Percentiles rank a stretch among this genome's conserved stretches.
Evolutionary conservation across 2,888 invertebrate genomes (phyloP).

Genomic region (Hirtodrosophila duncani): DNA sequence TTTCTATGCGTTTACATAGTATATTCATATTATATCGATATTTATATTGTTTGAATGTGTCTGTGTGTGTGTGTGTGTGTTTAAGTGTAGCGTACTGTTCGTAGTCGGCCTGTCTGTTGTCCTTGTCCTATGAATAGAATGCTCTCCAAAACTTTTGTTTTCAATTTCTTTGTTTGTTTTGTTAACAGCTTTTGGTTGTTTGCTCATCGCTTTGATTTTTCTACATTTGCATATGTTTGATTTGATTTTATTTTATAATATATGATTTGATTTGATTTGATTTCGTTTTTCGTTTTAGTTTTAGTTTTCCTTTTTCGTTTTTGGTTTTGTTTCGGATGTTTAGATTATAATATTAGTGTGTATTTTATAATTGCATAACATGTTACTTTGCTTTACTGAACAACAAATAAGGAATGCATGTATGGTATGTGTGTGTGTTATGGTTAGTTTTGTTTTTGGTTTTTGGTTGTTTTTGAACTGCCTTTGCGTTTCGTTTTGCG

Average conservation of each 20-base stretch:
- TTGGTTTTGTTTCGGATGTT: conserved; percentile 6
- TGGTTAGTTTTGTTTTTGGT: conserved; percentile 49
- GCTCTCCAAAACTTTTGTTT: conserved; percentile 38
- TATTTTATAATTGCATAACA: conserved; percentile 60
- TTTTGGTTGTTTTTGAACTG: conserved; percentile 24
- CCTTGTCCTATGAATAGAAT: conserved; percentile 37
- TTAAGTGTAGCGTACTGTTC: conserved; percentile 14
- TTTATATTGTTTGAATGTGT: conserved; percentile 15
- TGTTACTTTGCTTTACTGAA: conserved; percentile 2
- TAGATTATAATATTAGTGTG: conserved; percentile 30
- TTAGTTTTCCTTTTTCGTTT: no score
- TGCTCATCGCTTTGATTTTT: conserved; percentile 66
- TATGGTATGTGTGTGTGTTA: not conserved
- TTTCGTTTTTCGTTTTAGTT: conserved; percentile 23
- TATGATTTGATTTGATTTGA: conserved; percentile 27
- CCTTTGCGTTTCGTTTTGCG: not conserved
- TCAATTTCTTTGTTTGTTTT: conserved; percentile 41
- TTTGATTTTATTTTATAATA: conserved; percentile 21
- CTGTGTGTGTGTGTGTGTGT: conserved; percentile 18
- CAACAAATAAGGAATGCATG: no score
- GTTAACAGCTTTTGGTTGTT: conserved; percentile 68
- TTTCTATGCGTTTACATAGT: no score
- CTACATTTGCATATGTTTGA: conserved; percentile 49
- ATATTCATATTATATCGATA: conserved; percentile 29
- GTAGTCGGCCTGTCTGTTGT: conserved; percentile 11